Evolutionary conservation across 1,140 invertebrate genomes (phyloP), one percentile per base, ranked within the genome.

Genomic region (Apolygus lucorum): DNA sequence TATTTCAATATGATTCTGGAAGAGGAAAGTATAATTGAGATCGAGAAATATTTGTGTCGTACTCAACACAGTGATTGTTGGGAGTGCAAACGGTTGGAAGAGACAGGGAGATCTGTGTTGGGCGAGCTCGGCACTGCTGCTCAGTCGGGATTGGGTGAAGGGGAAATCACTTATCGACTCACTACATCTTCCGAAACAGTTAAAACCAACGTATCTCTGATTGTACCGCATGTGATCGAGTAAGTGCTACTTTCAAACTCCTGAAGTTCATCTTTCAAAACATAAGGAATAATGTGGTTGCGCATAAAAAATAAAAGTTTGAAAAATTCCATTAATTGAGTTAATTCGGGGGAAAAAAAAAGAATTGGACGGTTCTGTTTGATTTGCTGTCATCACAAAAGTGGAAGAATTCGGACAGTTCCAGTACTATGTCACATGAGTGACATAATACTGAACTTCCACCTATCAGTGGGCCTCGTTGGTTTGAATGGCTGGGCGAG

Each of bases 71-170:
- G 28, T 25, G 59, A 70, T 28, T 74, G 73, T 67, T 52, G 21
- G 25, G 34, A 71, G 24, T 74, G 73, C 63, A 63, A 68, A 13
- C 8, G 64, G n/a, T 13, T 73, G 26, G 25, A 52, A 42, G 25
- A 28, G 2, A 49, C 63, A 14, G 73, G 73, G 1, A 25, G 21
- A 24, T 4, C 24, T 2, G 54, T 74, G 14, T 54, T 74, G n/a
- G 42, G 24, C 14, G 49, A 69, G 17, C 27, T 71, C 17, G 34
- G 27, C 2, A 14, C n/a, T 0, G 34, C 68, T 14, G 68, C 73
- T 8, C 63, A 74, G 25, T 67, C 71, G 17, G 73, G 71, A 2
- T 67, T 74, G 1, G 73, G 73, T 13, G 73, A 74, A 42, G 73
- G 73, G 0, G 71, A 74, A 52, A 69, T 74, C 22, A 67, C 64